Base-by-base conservation (phyloP, 2,888 invertebrate genomes). In the Timema cristinae region DNA sequence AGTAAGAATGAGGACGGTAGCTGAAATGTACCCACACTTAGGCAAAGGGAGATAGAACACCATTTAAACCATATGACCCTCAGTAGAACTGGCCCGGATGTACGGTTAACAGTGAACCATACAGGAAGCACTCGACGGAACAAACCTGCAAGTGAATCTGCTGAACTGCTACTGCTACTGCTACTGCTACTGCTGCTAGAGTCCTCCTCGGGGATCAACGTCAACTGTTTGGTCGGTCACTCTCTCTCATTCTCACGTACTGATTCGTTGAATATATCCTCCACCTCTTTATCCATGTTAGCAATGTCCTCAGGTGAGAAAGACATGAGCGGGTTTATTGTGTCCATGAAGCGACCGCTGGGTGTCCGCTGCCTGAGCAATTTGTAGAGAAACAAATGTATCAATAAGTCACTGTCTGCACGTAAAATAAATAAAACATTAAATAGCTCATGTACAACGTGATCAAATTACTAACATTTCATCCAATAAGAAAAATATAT, bases 231-330 rank as follows among this genome's bases (percentile, higher is more conserved):
- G 11, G 48, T n/a, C 6, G 47, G 59, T 47, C 47, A 8, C 68
- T 75, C 76, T 51, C 76, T 73, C 7, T 78, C 77, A 69, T 83
- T 85, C 50, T 82, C 81, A 80, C 85, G 85, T 77, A 87, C 87
- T 9, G 76, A 77, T 79, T 89, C 89, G 79, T 89, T 90, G 78
- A 90, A 86, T 71, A 89, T 89, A 76, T 89, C 89, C 80, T 91
- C 91, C 50, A 92, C 94, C 85, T 95, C 95, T 78, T 92, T 88
- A 78, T 91, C 94, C 94, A 95, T 95, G 78, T 90, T 90, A 50
- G 90, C 94, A 75, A 97, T 90, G 80, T 97, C 97, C 75, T 93
- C 94, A 79, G 91, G 91, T 10, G 95, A 94, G 82, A 97, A 94
- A n/a, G 93, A 91, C 79, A 95, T 87, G 76, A 97, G 83, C 0